Evolutionary conservation across 2,113 vertebrate species (phyloP), one percentile per base, ranked within the genome.

Genomic region (Xiphias gladius): DNA sequence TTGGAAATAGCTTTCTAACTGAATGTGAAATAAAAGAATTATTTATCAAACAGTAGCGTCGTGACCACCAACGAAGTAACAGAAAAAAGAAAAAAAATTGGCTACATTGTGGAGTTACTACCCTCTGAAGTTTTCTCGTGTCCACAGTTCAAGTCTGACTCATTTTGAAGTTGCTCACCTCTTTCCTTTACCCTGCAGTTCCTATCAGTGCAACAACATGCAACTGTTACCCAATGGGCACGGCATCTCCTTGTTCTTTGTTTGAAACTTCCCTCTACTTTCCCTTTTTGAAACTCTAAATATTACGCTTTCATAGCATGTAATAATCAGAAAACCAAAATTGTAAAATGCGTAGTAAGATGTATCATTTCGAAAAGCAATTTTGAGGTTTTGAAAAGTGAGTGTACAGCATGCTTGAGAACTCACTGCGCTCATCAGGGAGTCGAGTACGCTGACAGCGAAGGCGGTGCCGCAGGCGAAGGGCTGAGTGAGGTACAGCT

Each of bases 351-450:
- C 59, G 19, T n/a, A 11, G 19, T 26, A 30, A 75, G 69, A 73
- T 30, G 1, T 19, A 26, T 7, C 9, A 55, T 67, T 75, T 55
- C 9, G 1, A 57, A 54, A 43, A 30, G 28, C 9, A 24, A 50
- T 71, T 58, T 52, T 16, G 37, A 32, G 22, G 39, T 7, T 59
- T 57, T 9, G 24, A 58, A 43, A 69, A 79, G 6, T 16, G 12
- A 22, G 19, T 28, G 54, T 37, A 22, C 19, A 20, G 70, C 26
- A 19, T 59, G 75, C 68, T 48, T 55, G 67, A 61, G 43, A 87
- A 94, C 98, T 98, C 94, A 99, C 98, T 65, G 98, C 98, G 5
- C 98, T 99, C 98, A 99, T 99, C 84, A 99, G 96, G 1, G 98
- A 99, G 94, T 99, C 98, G 84, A 99, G 95, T 73, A 99, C 98